Evolutionary conservation across 2,113 vertebrate species (phyloP).

Genomic region (Cinclus cinclus): DNA sequence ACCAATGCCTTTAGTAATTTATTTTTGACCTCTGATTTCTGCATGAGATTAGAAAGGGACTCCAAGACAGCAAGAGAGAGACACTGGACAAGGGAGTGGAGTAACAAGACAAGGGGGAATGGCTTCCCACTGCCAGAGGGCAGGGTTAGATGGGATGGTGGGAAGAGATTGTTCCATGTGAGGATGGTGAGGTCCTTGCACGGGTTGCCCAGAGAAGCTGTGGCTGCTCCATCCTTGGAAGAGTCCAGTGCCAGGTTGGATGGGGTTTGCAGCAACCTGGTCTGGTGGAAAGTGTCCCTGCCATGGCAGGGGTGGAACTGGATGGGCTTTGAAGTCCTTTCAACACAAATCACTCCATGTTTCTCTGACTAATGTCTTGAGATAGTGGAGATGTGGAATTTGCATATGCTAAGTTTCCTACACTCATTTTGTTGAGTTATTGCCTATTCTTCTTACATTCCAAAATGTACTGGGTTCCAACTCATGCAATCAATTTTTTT

Average conservation of each 20-base stretch:
- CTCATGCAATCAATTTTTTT: background rate
- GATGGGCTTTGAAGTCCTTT: background rate
- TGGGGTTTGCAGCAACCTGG: background rate
- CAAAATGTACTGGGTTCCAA: background rate
- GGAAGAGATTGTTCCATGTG: fast-evolving
- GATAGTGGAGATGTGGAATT: fast-evolving
- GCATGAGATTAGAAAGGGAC: background rate
- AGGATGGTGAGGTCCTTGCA: too few species aligned
- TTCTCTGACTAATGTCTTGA: background rate
- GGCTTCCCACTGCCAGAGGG: background rate
- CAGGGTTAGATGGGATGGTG: background rate
- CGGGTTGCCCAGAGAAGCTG: background rate
- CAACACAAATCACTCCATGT: background rate
- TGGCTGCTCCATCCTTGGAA: background rate
- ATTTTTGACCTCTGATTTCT: background rate
- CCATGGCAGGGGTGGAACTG: background rate
- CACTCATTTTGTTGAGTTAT: background rate
- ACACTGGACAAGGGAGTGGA: background rate
- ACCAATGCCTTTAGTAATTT: background rate
- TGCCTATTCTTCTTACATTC: background rate
- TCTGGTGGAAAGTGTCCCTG: background rate
- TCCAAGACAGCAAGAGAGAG: background rate
- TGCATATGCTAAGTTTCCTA: background rate
- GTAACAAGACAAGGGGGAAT: background rate
- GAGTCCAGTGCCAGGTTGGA: background rate